Evolutionary conservation across 2,888 invertebrate genomes (phyloP).

Genomic region (Epirrhoe tristata): DNA sequence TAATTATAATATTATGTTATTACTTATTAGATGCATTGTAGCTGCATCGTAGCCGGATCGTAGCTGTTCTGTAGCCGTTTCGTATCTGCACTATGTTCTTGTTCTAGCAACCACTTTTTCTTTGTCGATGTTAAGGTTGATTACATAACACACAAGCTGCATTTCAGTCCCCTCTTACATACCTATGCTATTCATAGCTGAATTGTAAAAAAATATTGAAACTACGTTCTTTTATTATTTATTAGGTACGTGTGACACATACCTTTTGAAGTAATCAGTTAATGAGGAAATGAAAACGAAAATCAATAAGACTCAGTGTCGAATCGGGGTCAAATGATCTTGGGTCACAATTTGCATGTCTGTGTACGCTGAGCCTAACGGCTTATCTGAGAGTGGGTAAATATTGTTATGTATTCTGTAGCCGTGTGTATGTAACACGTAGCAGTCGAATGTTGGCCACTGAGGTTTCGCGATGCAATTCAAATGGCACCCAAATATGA

Average conservation of each 20-base stretch:
- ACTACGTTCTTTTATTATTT: background rate
- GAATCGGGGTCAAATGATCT: slow-evolving; percentile 21
- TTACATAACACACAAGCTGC: too few relatives aligned
- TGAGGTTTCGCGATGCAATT: slow-evolving; percentile 52
- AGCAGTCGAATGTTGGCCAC: slow-evolving; percentile 62
- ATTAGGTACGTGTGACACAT: background rate
- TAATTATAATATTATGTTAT: too few relatives aligned
- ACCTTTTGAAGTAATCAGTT: background rate
- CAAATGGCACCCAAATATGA: slow-evolving; percentile 48
- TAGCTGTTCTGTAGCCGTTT: background rate
- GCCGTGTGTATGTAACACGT: slow-evolving; percentile 65
- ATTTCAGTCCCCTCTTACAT: background rate
- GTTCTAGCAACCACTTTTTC: too few relatives aligned
- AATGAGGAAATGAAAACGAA: slow-evolving; percentile 9
- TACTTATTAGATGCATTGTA: background rate
- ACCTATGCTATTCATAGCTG: too few relatives aligned
- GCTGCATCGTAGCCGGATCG: slow-evolving; percentile 1
- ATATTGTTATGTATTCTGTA: slow-evolving; percentile 64
- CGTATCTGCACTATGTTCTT: too few relatives aligned
- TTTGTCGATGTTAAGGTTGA: too few relatives aligned
- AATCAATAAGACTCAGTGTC: slow-evolving; percentile 15
- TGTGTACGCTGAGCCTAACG: slow-evolving; percentile 60
- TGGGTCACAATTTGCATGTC: slow-evolving; percentile 48
- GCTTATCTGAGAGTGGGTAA: slow-evolving; percentile 61
- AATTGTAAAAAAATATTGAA: too few relatives aligned